Conservation (phyloP, 2,797 vertebrate genomes). For the Acipenser oxyrinchus region DNA sequence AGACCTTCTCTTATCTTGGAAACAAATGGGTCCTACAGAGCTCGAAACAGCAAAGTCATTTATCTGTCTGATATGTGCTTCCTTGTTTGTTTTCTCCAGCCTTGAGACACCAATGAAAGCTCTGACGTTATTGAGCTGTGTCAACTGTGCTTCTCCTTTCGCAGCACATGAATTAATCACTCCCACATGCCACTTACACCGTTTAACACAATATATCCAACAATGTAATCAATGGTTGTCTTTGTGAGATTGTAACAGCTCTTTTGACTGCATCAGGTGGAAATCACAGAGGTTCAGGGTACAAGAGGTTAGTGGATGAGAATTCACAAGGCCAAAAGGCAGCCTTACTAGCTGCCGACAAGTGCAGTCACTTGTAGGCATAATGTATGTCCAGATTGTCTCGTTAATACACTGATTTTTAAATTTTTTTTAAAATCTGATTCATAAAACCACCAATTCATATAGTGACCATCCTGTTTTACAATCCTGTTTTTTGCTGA, state of each 20-base stretch:
- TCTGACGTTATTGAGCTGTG: constrained; percentile 60
- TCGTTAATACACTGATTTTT: too few relatives aligned
- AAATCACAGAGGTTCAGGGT: too few relatives aligned
- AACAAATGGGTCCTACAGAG: constrained; percentile 56
- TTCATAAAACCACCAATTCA: too few relatives aligned
- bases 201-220: constrained; percentile 50
- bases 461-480: too few relatives aligned
- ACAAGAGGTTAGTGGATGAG: too few relatives aligned
- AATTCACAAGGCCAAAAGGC: too few relatives aligned
- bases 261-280: constrained; percentile 14
- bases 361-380: too few relatives aligned
- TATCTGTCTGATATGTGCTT: constrained; percentile 72
- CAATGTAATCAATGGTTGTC: constrained; percentile 48
- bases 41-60: constrained; percentile 56
- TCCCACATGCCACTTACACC: constrained; percentile 42
- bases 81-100: constrained; percentile 75
- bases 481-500: too few relatives aligned
- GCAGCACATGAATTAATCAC: constrained; percentile 59
- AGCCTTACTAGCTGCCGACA: too few relatives aligned
- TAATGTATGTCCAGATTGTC: too few relatives aligned
- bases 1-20: constrained; percentile 65
- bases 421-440: too few relatives aligned
- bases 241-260: constrained; percentile 28
- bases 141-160: constrained; percentile 44
- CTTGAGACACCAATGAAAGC: constrained; percentile 47